Base-by-base conservation (phyloP, 1,140 invertebrate species). In the Matsumurasca onukii region DNA sequence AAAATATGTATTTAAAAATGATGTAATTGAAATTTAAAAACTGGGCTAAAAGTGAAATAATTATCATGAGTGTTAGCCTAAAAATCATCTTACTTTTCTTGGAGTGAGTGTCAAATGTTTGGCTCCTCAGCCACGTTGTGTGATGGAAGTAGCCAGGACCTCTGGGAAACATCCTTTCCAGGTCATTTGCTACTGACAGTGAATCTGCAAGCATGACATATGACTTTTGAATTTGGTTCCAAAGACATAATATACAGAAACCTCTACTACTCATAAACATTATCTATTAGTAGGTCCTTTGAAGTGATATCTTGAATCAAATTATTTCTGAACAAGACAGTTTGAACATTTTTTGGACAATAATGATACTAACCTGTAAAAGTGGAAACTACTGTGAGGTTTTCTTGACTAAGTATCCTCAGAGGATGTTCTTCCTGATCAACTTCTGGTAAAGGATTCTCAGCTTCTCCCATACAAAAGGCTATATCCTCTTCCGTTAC, bases 401-500 rank as follows among this genome's bases (percentile, higher is more conserved):
- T 95, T 80, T 94, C 92, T 79, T 95, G 91, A 76, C 93, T 95
- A 13, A 95, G 83, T 74, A 94, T 91, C 73, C 91, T 85, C 24
- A 95, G 78, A 0, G 93, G 93, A 85, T 95, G 93, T 75, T 92
- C 90, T 30, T 82, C 89, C 79, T 83, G 86, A 74, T 91, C 87
- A 24, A 86, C 85, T 80, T 91, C 88, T 0, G 86, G 86, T 15
- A 91, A 76, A 45, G 86, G 86, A 82, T 90, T 87, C 79, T 91
- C 89, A 66, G 82, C 73, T 57, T 84, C 82, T 9, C 90, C 88
- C 89, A 94, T 93, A 75, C 91, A 93, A 66, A 90, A 84, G 1
- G 91, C 92, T 52, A 95, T 95, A 76, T 96, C 93, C 80, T 95
- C 93, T 81, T 95, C 93, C 0, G 92, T 95, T 0, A 95, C 93